Base-by-base conservation (phyloP, 2,797 vertebrate species). In the Leptoclinus maculatus region DNA sequence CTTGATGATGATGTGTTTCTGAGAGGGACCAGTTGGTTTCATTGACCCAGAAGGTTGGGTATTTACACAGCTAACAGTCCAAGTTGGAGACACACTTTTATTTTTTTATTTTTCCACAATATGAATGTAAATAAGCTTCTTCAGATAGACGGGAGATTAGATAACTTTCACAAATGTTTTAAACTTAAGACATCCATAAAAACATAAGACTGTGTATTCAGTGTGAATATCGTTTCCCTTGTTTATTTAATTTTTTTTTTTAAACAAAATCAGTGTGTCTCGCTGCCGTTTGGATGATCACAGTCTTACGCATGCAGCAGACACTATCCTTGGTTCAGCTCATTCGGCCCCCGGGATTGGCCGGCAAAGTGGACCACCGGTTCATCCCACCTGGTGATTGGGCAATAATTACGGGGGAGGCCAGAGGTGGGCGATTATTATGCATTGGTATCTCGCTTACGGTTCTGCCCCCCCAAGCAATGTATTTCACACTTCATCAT, bases 401-500 rank as follows among this genome's bases (percentile, higher is more conserved):
- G 88, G 69, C 81, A 83, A 89, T 90, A 88, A 91, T 91, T 91
- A 89, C 73, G 6, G 67, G 81, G 83, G 65, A 73, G 58, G 84
- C 87, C 87, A 79, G 87, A 85, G 87, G 87, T 87, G 84, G 82
- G 83, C 69, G 71, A 92, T 92, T 92, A 92, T 84, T 94, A 93
- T 92, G 90, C 92, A 94, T 91, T 89, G 93, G 85, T 83, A 84
- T 91, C 82, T 41, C 78, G 88, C 87, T 85, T 81, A 77, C 58
- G 85, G 80, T 89, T 91, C 87, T 80, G 86, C 76, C 88, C 67
- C 45, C n/a, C 85, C 39, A 25, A 79, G 89, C 89, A 79, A 83
- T 82, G 89, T 90, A 94, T 93, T 94, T 93, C 92, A 94, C 90
- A 91, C 91, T 90, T 91, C 91, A 93, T 94, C 89, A 91, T 89